phyloP scores from a whole-genome alignment of 2,113 vertebrate genomes.

The Oophaga pumilio region DNA sequence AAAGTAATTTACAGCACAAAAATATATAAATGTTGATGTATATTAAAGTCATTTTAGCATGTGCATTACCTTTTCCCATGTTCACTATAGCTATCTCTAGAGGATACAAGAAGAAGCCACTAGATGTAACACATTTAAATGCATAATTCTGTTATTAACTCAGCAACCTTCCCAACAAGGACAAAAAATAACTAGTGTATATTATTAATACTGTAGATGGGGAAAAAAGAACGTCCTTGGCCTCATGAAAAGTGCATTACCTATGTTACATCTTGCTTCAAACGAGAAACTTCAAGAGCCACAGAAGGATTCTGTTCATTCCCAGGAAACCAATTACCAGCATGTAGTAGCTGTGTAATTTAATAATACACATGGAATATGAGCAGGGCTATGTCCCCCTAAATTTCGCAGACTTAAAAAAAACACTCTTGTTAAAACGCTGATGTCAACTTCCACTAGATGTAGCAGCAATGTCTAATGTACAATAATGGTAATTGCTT shows the following conservation, averaged over 20 bases:
- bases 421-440: conserved; percentile 5
- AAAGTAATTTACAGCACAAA: no score
- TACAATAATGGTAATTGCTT: conserved; percentile 2
- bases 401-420: not conserved
- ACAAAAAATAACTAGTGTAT: not conserved
- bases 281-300: conserved; percentile 45
- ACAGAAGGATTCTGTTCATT: conserved; percentile 33
- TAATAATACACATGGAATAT: conserved; percentile 31
- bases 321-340: conserved; percentile 48
- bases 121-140: not conserved
- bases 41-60: not conserved
- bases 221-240: conserved; percentile 3
- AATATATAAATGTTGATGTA: not conserved
- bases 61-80: not conserved
- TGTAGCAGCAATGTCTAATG: not conserved
- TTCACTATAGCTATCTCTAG: not conserved
- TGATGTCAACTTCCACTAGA: not conserved
- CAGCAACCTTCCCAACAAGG: not conserved
- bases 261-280: conserved; percentile 41
- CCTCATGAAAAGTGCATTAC: conserved; percentile 35
- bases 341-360: conserved; percentile 26
- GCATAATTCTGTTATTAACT: conserved; percentile 18
- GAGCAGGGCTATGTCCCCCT: not conserved
- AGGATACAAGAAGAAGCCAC: not conserved
- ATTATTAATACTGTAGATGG: not conserved